These are phyloP conservation scores for Phoxinus dragarum DNA, from an alignment of 2,797 vertebrate species.

Conservation along the genomic window DNA sequence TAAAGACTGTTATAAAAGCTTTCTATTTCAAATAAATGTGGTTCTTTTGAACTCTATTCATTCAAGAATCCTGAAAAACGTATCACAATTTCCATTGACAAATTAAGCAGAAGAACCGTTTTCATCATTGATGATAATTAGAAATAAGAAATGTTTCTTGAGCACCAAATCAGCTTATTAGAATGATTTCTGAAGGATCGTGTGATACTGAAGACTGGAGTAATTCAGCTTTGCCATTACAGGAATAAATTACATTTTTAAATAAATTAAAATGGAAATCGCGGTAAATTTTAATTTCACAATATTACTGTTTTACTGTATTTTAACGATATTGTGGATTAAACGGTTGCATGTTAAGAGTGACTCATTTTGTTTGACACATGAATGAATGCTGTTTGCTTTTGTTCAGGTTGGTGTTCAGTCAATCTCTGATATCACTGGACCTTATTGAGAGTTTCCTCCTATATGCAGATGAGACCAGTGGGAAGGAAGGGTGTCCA, in stretches of 20 bases:
- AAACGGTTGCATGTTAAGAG: background rate
- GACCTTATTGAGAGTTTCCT: constrained; percentile 94
- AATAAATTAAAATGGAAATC: background rate
- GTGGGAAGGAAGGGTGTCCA: constrained; percentile 74
- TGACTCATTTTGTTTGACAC: background rate
- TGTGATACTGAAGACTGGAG: background rate
- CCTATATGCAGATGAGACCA: constrained; percentile 79
- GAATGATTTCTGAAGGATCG: background rate
- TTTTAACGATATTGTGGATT: background rate
- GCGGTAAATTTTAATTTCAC: no score
- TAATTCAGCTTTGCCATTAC: background rate
- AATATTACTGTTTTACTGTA: background rate
- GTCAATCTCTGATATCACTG: constrained; percentile 93
- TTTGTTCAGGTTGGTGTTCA: constrained; percentile 89
- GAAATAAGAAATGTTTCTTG: background rate
- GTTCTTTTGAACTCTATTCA: background rate
- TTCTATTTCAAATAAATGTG: background rate
- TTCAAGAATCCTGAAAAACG: background rate
- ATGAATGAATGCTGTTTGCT: background rate
- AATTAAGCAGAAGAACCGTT: background rate
- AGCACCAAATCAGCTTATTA: background rate
- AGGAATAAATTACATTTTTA: background rate
- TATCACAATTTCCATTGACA: background rate
- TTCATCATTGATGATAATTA: background rate
- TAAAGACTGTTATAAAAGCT: background rate